Evolutionary conservation across 1,140 invertebrate species (phyloP).

Genomic region (Drosophila arizonae): DNA sequence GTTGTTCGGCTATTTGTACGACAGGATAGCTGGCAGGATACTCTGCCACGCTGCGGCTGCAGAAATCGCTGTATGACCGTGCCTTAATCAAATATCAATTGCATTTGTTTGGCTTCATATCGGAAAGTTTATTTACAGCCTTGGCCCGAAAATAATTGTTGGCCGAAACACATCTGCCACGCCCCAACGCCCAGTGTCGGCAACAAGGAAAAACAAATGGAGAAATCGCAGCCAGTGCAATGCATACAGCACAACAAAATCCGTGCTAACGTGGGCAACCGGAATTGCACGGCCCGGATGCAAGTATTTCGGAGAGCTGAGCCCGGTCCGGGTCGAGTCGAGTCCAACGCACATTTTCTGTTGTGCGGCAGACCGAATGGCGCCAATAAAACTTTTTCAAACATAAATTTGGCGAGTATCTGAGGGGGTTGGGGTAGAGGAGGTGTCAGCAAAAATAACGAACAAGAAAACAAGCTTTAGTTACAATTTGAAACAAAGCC

Average conservation of each 20-base stretch:
- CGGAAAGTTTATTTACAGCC: slow-evolving; percentile 25
- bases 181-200: slow-evolving; percentile 16
- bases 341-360: slow-evolving; percentile 40
- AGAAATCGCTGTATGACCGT: background rate
- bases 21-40: slow-evolving; percentile 4
- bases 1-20: slow-evolving; percentile 16
- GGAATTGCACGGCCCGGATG: slow-evolving; percentile 5
- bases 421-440: too few species aligned
- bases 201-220: slow-evolving; percentile 3
- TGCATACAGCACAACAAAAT: slow-evolving; percentile 16
- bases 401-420: slow-evolving; percentile 7
- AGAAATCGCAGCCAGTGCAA: slow-evolving; percentile 16
- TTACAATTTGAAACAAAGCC: slow-evolving; percentile 31
- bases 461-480: slow-evolving; percentile 35
- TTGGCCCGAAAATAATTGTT: slow-evolving; percentile 46
- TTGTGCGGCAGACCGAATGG: slow-evolving; percentile 70
- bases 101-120: slow-evolving; percentile 17
- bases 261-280: slow-evolving; percentile 6
- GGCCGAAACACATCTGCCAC: slow-evolving; percentile 22
- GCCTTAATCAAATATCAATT: slow-evolving; percentile 72
- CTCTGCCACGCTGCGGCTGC: too few species aligned
- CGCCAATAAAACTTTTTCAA: slow-evolving; percentile 71
- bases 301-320: too few species aligned
- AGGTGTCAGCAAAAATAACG: slow-evolving; percentile 1
- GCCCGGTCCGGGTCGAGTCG: background rate